These are phyloP conservation scores for Myrmecobius fasciatus DNA, from an alignment of 2,113 vertebrate genomes.

Conservation along the genomic window DNA sequence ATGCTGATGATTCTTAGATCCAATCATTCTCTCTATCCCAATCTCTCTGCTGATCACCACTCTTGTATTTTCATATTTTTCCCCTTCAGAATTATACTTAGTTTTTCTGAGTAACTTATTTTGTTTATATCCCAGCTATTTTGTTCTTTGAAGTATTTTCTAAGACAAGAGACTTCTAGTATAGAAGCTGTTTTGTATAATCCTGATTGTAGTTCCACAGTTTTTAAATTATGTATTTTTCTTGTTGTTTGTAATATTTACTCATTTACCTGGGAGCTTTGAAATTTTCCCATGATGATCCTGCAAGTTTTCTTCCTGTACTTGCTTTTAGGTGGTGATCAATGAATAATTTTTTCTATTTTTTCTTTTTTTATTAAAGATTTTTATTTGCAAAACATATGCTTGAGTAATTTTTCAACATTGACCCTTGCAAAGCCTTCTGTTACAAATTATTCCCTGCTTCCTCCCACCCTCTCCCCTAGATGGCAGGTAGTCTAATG, in stretches of 20 bases:
- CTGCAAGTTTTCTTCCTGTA: neutral
- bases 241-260: neutral
- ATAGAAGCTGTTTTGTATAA: neutral
- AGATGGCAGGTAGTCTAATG: too few relatives aligned
- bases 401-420: too few relatives aligned
- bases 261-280: neutral
- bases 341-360: too few relatives aligned
- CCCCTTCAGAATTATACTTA: neutral
- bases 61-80: neutral
- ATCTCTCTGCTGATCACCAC: too few relatives aligned
- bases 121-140: neutral
- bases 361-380: too few relatives aligned
- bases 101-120: neutral
- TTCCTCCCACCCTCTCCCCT: too few relatives aligned
- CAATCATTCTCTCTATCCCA: too few relatives aligned
- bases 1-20: too few relatives aligned
- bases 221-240: neutral
- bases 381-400: too few relatives aligned
- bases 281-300: neutral
- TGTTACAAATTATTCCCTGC: too few relatives aligned
- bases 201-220: neutral
- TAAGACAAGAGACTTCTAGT: neutral
- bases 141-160: neutral
- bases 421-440: too few relatives aligned
- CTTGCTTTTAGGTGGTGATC: neutral